A percentile compares a stretch with the other conserved stretches of the same genome.
Conservation (phyloP, 2,113 vertebrate species). For the Mesembrinibis cayennensis region DNA sequence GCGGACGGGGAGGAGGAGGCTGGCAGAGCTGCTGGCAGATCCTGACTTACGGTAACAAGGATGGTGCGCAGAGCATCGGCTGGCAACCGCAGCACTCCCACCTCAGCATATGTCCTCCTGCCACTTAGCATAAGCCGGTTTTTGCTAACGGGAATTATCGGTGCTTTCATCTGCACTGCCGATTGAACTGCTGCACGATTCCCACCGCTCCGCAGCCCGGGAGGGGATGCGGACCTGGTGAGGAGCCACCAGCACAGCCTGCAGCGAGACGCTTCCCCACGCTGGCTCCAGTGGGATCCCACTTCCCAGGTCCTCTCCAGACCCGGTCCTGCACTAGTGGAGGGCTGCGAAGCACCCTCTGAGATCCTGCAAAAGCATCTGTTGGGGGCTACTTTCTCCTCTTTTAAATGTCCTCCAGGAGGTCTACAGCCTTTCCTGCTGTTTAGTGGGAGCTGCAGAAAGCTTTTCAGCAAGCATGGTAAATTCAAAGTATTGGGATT, state of each 20-base stretch:
- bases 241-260: neutral
- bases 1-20: neutral
- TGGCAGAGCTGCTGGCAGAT: neutral
- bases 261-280: rapidly evolving
- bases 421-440: neutral
- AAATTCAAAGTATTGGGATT: neutral
- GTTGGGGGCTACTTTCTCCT: neutral
- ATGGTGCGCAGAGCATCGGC: neutral
- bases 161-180: neutral
- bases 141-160: neutral
- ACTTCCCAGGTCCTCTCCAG: neutral
- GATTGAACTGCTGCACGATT: neutral
- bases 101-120: neutral
- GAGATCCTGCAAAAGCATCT: neutral
- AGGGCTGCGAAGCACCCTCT: neutral
- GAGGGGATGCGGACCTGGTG: rapidly evolving
- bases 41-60: rapidly evolving
- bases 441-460: conserved; percentile 8
- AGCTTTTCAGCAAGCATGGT: neutral
- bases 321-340: rapidly evolving
- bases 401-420: neutral
- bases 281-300: rapidly evolving
- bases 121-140: neutral
- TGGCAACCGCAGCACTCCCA: neutral
- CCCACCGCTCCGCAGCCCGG: neutral